Evolutionary conservation across 2,113 vertebrate species (phyloP), one percentile per base, ranked within the genome.

Genomic region (Laticauda colubrina): DNA sequence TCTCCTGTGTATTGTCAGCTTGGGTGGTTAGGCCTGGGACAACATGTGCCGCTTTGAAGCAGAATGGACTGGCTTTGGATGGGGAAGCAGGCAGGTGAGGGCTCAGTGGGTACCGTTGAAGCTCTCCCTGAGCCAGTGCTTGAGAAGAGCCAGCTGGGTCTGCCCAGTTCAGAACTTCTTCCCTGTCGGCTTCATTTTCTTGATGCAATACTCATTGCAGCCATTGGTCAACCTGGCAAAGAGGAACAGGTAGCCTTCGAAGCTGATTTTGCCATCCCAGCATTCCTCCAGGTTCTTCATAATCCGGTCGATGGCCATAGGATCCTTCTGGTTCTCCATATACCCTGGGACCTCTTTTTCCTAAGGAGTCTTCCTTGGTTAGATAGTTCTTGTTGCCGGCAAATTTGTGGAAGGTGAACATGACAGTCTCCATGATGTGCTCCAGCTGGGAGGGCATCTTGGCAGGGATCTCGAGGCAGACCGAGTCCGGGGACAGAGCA

Each of bases 311-410:
- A 98, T 95, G 0, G 97, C 97, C 96, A 97, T 94, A 0, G 97
- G 98, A 59, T 98, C 98, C 87, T 97, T 97, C 87, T 97, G 97
- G 94, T 98, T 97, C 97, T 97, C 97, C 89, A 98, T 95, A 94
- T 98, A 98, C 0, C 97, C 98, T 0, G 97, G 96, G 89, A 98
- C 96, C 21, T 98, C 97, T 91, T 96, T 97, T 56, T 98, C 97
- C 97, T 98, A n/a, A n/a, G n/a, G n/a, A n/a, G 39, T 98, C 98
- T 8, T 98, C 98, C 94, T 97, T 98, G 5, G 94, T 92, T 34
- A 98, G 81, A 94, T 97, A 96, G 93, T 95, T 95, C 91, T 98
- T 98, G 75, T 97, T 97, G 0, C 98, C 97, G 0, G 97, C 97
- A 57, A 97, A 98, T 75, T 96, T 97, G 81, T 98, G 97, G 91